Percentiles rank a stretch among this genome's conserved stretches.
Evolutionary conservation across 1,140 invertebrate genomes (phyloP).

Genomic region (Halesus radiatus): DNA sequence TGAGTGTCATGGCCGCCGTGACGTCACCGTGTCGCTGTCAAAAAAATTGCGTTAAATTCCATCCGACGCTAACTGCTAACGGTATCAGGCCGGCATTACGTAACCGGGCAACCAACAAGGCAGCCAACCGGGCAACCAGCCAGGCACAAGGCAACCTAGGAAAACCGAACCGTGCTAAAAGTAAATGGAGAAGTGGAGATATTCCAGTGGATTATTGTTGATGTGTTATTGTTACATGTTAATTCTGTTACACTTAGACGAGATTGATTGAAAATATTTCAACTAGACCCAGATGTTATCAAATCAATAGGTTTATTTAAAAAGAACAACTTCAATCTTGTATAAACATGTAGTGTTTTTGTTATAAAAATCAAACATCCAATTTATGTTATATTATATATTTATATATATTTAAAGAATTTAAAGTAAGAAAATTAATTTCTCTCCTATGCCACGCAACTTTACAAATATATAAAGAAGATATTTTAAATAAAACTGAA

Average conservation of each 20-base stretch:
- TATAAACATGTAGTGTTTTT: too few species aligned
- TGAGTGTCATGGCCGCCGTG: conserved; percentile 45
- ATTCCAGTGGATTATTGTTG: background rate
- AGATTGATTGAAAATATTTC: background rate
- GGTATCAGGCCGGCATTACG: background rate
- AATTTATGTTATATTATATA: too few species aligned
- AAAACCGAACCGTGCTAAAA: background rate
- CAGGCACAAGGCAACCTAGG: background rate
- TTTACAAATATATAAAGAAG: too few species aligned
- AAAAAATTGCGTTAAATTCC: conserved; percentile 34
- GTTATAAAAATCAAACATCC: too few species aligned
- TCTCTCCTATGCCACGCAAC: too few species aligned
- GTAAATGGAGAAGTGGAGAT: background rate
- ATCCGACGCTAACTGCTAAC: conserved; percentile 18
- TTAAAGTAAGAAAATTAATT: too few species aligned
- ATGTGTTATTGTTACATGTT: background rate
- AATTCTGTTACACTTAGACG: conserved; percentile 1
- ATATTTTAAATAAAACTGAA: too few species aligned
- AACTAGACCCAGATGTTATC: too few species aligned
- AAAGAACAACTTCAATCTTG: too few species aligned
- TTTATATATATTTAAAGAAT: too few species aligned
- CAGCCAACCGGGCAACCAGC: too few species aligned
- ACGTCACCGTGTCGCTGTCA: conserved; percentile 42
- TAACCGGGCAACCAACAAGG: background rate
- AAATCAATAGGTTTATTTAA: too few species aligned